Base-by-base conservation (phyloP, 2,888 invertebrate species). In the Cheilosia grossa region DNA sequence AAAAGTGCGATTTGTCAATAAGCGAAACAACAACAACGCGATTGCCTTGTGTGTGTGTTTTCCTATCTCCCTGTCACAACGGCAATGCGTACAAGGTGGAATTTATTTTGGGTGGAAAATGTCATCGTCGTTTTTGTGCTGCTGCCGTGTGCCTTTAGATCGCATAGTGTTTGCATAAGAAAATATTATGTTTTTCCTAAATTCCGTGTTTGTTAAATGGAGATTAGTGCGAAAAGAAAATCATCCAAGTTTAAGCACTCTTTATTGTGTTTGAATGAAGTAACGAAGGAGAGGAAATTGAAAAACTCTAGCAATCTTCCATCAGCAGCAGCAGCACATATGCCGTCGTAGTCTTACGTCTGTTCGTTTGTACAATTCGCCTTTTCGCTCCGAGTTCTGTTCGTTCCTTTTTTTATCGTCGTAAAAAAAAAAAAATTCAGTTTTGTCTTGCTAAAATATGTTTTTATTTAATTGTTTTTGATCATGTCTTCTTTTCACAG, bases 41-140 rank as follows among this genome's bases (percentile, higher is more conserved):
- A 21, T 42, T 9, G 2, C 24, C 3, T 21, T 72, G 44, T 61
- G 19, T 51, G 59, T 24, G 42, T 63, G 21, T 42, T 53, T n/a
- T 72, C 5, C 21, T 54, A 5, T 54, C 10, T 40, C 21, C 53
- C 30, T 21, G 27, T 24, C n/a, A 19, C 61, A 53, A 61, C 42
- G 53, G 44, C 73, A 54, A 44, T 54, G 73, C 56, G 47, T 27
- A 44, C 24, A 30, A 54, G 19, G 61, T 30, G 59, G 24, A 33
- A 64, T 64, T 74, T 37, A 64, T 64, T 74, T 74, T 74, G 19
- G 64, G 54, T 74, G 74, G 56, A 47, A 54, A 73, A 63, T 33
- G 10, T 61, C 54, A 27, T 74, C 33, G 30, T 49, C 24, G 47
- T 47, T 37, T 37, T 64, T 24, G 4, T 44, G 44, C 54, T 9